These are phyloP conservation scores for Oscheius sp. DNA, from an alignment of 2,888 invertebrate species.

Conservation along the genomic window DNA sequence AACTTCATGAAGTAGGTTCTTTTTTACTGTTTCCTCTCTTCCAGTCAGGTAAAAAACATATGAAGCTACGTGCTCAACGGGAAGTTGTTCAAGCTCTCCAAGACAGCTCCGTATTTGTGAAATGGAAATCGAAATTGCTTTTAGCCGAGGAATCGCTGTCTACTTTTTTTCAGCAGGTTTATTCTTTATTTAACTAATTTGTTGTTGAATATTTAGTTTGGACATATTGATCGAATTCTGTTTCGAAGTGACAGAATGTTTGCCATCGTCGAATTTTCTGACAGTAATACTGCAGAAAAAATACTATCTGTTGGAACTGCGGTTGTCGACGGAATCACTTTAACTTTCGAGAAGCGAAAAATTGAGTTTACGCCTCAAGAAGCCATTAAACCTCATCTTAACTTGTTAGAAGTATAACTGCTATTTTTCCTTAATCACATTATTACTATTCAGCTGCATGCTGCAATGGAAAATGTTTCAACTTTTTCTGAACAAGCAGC, in stretches of 20 bases:
- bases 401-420: neutral
- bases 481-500: slow-evolving; percentile 7
- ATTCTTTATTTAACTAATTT: neutral
- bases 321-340: neutral
- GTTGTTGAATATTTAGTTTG: slow-evolving; percentile 11
- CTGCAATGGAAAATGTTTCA: neutral
- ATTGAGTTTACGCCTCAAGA: neutral
- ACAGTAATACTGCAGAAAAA: neutral
- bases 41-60: slow-evolving; percentile 35
- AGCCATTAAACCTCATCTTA: neutral
- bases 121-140: neutral
- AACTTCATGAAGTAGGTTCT: slow-evolving; percentile 20
- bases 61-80: slow-evolving; percentile 10
- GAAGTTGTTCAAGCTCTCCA: neutral
- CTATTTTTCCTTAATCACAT: too few relatives aligned
- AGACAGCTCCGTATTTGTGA: slow-evolving; percentile 22
- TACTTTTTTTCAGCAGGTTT: neutral
- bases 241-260: slow-evolving; percentile 3
- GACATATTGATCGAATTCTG: slow-evolving; percentile 7
- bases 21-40: neutral
- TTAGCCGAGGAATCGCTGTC: neutral
- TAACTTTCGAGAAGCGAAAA: slow-evolving; percentile 22
- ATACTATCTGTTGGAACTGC: neutral
- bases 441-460: too few relatives aligned
- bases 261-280: slow-evolving; percentile 22